Conservation (phyloP, 2,797 vertebrate genomes). For the Stomatorhinus walkeri region DNA sequence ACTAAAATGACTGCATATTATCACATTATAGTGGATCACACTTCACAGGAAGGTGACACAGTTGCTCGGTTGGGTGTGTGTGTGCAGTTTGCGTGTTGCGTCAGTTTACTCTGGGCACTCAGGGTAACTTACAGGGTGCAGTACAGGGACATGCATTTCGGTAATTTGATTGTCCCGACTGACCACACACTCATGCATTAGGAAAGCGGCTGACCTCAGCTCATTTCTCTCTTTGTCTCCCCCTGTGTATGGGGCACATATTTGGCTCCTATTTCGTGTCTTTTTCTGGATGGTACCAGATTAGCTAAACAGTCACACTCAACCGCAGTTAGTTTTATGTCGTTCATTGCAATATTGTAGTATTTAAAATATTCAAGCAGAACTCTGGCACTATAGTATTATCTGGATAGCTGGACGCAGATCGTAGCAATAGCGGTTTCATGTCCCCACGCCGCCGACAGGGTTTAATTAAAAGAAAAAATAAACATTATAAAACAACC, state of each 20-base stretch:
- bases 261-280: neutral
- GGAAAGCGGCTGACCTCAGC: neutral
- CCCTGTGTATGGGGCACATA: neutral
- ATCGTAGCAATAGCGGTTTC: neutral
- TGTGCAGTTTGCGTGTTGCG: neutral
- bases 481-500: neutral
- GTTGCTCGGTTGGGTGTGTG: neutral
- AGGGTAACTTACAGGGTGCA: neutral
- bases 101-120: neutral
- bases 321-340: neutral
- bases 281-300: neutral
- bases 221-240: neutral
- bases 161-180: neutral
- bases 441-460: neutral
- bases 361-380: neutral
- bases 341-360: neutral
- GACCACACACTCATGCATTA: neutral
- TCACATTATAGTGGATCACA: neutral
- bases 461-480: neutral
- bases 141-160: neutral
- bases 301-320: neutral
- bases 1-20: neutral
- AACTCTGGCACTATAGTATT: neutral
- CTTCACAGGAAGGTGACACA: neutral
- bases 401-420: neutral